Evolutionary conservation across 2,113 vertebrate genomes (phyloP).

Genomic region (Crotalus tigris): DNA sequence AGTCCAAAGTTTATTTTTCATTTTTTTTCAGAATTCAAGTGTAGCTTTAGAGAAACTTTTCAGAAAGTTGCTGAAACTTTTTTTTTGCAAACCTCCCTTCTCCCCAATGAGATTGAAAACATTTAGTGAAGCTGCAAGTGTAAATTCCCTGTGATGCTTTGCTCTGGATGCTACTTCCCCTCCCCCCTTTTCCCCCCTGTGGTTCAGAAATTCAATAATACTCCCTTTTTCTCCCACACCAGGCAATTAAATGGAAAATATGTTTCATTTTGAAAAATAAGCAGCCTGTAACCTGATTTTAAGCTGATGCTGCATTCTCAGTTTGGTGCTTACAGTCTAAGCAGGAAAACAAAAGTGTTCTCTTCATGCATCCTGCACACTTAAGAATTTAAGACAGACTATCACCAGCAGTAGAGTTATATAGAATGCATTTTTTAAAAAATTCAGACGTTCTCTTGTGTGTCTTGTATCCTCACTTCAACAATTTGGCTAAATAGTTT

Average conservation of each 20-base stretch:
- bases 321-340: slow-evolving; percentile 65
- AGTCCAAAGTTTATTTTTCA: neutral
- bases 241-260: slow-evolving; percentile 73
- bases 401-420: slow-evolving; percentile 60
- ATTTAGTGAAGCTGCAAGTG: neutral
- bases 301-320: slow-evolving; percentile 68
- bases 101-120: neutral
- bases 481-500: slow-evolving; percentile 63
- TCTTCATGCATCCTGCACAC: slow-evolving; percentile 50
- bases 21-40: neutral
- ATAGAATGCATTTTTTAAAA: slow-evolving; percentile 35
- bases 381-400: slow-evolving; percentile 61
- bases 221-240: slow-evolving; percentile 46
- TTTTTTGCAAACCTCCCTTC: neutral
- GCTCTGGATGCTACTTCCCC: neutral
- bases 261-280: slow-evolving; percentile 71
- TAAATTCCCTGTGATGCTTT: neutral
- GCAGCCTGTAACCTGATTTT: slow-evolving; percentile 70
- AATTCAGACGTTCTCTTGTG: slow-evolving; percentile 66
- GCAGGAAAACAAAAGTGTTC: slow-evolving; percentile 58
- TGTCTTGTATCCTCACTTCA: slow-evolving; percentile 56
- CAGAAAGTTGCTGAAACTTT: neutral
- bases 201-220: slow-evolving; percentile 65
- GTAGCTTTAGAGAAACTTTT: neutral
- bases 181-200: neutral